Base-by-base conservation (phyloP, 2,113 vertebrate genomes). In the Fregata magnificens region DNA sequence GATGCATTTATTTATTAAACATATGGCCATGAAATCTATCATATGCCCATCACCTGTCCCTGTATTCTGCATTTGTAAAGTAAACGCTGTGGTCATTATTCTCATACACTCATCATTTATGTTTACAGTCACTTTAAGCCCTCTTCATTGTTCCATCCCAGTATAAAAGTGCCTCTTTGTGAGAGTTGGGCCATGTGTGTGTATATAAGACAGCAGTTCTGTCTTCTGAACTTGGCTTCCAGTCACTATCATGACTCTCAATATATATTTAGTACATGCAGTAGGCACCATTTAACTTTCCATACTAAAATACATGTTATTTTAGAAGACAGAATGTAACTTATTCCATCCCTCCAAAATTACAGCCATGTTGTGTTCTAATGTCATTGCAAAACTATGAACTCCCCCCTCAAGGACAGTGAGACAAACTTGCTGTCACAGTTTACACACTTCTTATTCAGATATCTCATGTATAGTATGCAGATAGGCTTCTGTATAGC, bases 251-350 rank as follows among this genome's bases (percentile, higher is more conserved):
- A 20, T 96, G 94, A 90, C 69, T 95, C 87, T 87, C 77, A 87
- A 62, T 74, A 93, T 97, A 96, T 97, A 96, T 95, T 95, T 97
- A 97, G 94, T 91, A 21, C 89, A 87, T 88, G 78, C 73, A 96
- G 49, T 90, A 96, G 94, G 86, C 89, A 96, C 73, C 94, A 94
- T 97, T 97, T 97, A 96, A 95, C 59, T 92, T 97, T 91, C 94
- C 94, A 36, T 91, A 81, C 81, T 93, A 95, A 97, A 96, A 94
- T 87, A 92, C 86, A 96, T 96, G 95, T 93, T 96, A 95, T 96
- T 93, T 95, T 96, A 96, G 95, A 97, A 92, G 82, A 52, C 66
- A 85, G 70, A 90, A 73, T 86, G 86, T 87, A 94, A 88, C 61
- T 95, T 88, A 82, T 83, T 92, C 82, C 77, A 85, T 91, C 66